phyloP scores from a whole-genome alignment of 2,113 vertebrate species.

The Neotragus moschatus region DNA sequence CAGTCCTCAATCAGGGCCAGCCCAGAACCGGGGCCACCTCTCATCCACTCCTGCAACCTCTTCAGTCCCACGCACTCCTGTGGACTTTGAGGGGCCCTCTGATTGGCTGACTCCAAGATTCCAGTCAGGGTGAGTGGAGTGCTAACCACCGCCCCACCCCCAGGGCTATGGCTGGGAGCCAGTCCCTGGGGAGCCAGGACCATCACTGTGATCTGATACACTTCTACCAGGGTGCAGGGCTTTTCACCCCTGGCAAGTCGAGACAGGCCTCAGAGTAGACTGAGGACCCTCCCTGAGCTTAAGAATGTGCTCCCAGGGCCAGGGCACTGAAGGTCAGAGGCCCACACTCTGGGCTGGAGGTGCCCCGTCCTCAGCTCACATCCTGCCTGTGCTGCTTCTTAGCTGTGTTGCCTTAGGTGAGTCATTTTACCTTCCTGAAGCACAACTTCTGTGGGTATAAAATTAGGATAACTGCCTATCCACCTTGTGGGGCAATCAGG shows the following conservation, averaged over 20 bases:
- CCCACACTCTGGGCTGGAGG: no score
- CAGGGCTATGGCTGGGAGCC: neutral
- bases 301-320: neutral
- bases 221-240: neutral
- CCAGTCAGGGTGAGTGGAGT: neutral
- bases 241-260: neutral
- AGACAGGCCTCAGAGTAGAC: neutral
- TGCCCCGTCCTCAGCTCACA: neutral
- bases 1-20: neutral
- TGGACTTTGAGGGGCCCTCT: neutral
- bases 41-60: neutral
- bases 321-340: neutral
- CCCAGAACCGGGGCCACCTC: neutral
- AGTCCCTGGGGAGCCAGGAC: neutral
- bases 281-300: no score
- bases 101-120: neutral
- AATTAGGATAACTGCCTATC: neutral
- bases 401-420: neutral
- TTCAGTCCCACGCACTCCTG: neutral
- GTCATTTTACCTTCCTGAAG: neutral
- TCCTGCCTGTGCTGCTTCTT: neutral
- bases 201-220: neutral
- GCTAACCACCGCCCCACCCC: neutral
- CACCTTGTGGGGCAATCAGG: neutral
- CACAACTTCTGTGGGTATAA: neutral